phyloP scores from a whole-genome alignment of 2,888 invertebrate species.

The Rhyacophila evoluta region DNA sequence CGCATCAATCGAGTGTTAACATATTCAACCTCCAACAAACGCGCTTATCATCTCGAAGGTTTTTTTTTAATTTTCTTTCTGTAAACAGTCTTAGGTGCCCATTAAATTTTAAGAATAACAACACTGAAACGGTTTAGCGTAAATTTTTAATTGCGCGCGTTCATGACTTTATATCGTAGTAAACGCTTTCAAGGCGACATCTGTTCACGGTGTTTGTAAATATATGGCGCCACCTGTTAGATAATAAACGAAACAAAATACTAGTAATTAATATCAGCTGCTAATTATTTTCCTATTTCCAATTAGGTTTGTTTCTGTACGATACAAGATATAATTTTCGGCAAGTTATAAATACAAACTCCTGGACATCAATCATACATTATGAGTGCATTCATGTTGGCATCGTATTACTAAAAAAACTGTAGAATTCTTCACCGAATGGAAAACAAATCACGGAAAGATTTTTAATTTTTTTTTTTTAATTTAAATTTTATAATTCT shows the following conservation, averaged over 20 bases:
- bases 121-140: neutral
- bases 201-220: neutral
- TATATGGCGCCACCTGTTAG: neutral
- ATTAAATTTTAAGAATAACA: neutral
- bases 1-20: neutral
- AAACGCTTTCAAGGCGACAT: conserved; percentile 8
- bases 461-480: no score
- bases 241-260: neutral
- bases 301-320: no score
- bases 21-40: neutral
- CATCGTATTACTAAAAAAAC: no score
- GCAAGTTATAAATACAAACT: no score
- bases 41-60: neutral
- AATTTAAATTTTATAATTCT: no score
- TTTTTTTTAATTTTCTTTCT: neutral
- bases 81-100: neutral
- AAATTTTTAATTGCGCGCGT: neutral
- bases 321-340: no score
- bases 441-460: no score
- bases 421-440: no score
- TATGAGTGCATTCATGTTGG: no score
- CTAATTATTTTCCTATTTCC: neutral
- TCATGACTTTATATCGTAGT: conserved; percentile 4
- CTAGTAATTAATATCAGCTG: neutral
- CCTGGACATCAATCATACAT: no score